phyloP scores from a whole-genome alignment of 2,797 vertebrate species.

The Cyprinodon diabolis region DNA sequence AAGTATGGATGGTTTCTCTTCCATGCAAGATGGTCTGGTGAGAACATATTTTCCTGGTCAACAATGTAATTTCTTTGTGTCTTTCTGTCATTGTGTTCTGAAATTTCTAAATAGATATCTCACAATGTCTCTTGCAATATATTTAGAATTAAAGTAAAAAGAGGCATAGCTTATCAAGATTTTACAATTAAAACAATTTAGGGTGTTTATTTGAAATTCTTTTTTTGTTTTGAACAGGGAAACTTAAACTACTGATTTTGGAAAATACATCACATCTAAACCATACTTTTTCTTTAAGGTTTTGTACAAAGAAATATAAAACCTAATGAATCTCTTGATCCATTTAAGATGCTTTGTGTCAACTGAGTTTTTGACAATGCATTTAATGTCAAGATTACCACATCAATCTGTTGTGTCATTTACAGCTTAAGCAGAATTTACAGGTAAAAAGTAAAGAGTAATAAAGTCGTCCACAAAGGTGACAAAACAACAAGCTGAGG shows the following conservation, averaged over 20 bases:
- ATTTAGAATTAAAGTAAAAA: neutral
- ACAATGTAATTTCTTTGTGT: neutral
- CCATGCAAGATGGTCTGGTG: neutral
- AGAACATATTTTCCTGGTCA: neutral
- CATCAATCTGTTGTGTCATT: neutral
- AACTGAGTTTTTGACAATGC: neutral
- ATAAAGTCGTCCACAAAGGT: constrained; percentile 14
- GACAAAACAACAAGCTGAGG: constrained; percentile 47
- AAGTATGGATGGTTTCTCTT: neutral
- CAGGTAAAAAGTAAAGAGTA: constrained; percentile 1
- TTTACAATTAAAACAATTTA: neutral
- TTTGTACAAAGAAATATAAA: neutral
- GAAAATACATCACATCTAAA: neutral
- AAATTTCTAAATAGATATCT: neutral
- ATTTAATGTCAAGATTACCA: neutral
- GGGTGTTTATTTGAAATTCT: neutral
- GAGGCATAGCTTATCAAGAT: neutral
- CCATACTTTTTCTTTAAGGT: neutral
- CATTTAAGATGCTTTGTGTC: neutral
- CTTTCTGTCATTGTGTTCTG: neutral
- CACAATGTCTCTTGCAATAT: neutral
- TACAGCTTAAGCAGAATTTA: neutral
- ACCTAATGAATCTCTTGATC: neutral
- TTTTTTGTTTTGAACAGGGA: neutral
- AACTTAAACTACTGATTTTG: neutral